phyloP scores from a whole-genome alignment of 2,113 vertebrate species.

The Gambusia holbrooki region DNA sequence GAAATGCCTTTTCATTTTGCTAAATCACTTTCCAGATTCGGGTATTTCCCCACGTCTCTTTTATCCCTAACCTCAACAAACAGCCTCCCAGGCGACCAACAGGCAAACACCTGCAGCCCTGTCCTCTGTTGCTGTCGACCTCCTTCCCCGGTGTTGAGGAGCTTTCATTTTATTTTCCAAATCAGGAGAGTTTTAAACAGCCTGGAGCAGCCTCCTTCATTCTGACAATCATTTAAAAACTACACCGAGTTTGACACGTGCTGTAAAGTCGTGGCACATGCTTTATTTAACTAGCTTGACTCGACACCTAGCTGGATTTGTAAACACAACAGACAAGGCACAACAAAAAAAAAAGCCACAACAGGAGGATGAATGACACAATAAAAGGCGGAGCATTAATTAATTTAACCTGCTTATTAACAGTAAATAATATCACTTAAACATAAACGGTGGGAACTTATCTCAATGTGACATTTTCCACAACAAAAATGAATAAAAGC shows the following conservation, averaged over 20 bases:
- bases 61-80: neutral
- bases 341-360: conserved; percentile 14
- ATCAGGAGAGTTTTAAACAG: conserved; percentile 5
- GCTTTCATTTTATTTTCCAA: conserved; percentile 38
- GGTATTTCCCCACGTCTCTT: neutral
- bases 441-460: rapidly evolving
- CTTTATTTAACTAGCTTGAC: conserved; percentile 23
- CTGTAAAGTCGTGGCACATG: conserved; percentile 8
- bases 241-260: neutral
- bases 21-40: neutral
- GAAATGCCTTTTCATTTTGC: neutral
- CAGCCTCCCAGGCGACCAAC: conserved; percentile 26
- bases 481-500: neutral
- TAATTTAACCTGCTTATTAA: neutral
- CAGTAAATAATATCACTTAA: rapidly evolving
- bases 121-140: conserved; percentile 25
- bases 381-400: conserved; percentile 27
- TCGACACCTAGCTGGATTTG: conserved; percentile 35
- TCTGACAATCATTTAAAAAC: neutral
- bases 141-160: conserved; percentile 10
- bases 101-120: conserved; percentile 66
- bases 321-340: conserved; percentile 67
- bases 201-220: neutral
- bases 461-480: neutral
- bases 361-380: conserved; percentile 32